These are phyloP conservation scores for Sebastiscus tertius DNA, from an alignment of 2,797 vertebrate species.

Conservation along the genomic window DNA sequence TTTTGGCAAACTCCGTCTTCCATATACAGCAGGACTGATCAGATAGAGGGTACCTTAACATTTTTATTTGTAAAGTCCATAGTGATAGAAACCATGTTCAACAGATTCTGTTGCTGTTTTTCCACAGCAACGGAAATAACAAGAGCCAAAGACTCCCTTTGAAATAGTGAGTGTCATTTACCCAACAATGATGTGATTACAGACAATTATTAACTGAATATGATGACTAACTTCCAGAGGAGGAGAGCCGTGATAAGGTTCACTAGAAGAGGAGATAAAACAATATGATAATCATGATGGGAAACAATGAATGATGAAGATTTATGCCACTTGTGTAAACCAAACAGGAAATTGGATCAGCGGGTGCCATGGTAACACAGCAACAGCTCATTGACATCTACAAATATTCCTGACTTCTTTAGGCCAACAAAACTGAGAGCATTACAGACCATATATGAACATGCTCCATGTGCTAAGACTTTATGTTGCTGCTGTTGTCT, in stretches of 20 bases:
- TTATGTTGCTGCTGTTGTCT: background rate
- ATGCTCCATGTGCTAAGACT: background rate
- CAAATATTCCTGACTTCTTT: background rate
- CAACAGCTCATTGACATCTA: background rate
- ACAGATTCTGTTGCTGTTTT: no score
- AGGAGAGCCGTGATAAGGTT: background rate
- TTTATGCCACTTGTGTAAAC: background rate
- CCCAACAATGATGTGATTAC: no score
- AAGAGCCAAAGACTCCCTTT: background rate
- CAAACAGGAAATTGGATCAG: no score
- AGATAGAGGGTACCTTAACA: background rate
- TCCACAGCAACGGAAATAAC: background rate
- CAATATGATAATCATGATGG: background rate
- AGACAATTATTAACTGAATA: background rate
- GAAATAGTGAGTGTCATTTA: background rate
- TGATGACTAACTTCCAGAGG: background rate
- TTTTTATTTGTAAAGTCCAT: background rate
- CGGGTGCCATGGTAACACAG: background rate
- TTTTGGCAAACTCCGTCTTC: no score
- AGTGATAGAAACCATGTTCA: no score
- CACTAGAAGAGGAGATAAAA: background rate
- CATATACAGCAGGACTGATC: background rate
- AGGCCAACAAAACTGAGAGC: background rate
- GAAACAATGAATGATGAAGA: background rate
- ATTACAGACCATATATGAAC: no score